Evolutionary conservation across 2,888 invertebrate species (phyloP).

Genomic region (Himalopsyche anomala): DNA sequence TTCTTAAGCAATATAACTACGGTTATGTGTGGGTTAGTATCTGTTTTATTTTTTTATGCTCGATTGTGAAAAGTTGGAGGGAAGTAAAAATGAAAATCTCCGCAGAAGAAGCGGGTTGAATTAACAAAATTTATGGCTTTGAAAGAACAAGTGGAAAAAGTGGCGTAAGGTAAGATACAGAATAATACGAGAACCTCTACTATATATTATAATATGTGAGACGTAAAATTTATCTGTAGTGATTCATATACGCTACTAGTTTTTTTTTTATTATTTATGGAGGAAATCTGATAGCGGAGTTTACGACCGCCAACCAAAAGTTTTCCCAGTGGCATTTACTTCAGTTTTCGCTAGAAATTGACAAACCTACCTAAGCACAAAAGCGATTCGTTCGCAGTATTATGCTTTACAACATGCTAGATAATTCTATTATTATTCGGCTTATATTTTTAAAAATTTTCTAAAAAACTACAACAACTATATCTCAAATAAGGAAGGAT

Average conservation of each 20-base stretch:
- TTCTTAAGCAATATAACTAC: too few species aligned
- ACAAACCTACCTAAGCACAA: constrained; percentile 5
- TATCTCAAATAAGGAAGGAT: too few species aligned
- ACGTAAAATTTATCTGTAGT: constrained; percentile 43
- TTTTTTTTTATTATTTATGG: constrained; percentile 46
- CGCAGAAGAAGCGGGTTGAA: constrained; percentile 48
- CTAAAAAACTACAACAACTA: too few species aligned
- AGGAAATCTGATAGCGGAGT: constrained; percentile 36
- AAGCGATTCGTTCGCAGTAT: constrained; percentile 17
- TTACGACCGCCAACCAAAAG: constrained; percentile 43
- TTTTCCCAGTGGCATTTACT: constrained; percentile 43
- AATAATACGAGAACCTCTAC: constrained; percentile 32
- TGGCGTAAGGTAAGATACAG: constrained; percentile 50
- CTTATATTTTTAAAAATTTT: too few species aligned
- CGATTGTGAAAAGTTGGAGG: constrained; percentile 9
- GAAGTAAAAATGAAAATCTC: constrained; percentile 53
- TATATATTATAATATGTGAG: constrained; percentile 41
- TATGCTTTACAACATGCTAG: background rate
- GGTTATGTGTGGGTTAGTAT: background rate
- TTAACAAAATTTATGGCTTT: constrained; percentile 56
- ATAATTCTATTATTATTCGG: too few species aligned
- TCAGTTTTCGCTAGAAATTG: background rate
- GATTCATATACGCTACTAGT: constrained; percentile 36
- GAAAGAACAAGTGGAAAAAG: constrained; percentile 56
- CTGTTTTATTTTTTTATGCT: background rate